These are phyloP conservation scores for Actinemys pallida DNA, from an alignment of 2,113 vertebrate genomes.

Conservation along the genomic window DNA sequence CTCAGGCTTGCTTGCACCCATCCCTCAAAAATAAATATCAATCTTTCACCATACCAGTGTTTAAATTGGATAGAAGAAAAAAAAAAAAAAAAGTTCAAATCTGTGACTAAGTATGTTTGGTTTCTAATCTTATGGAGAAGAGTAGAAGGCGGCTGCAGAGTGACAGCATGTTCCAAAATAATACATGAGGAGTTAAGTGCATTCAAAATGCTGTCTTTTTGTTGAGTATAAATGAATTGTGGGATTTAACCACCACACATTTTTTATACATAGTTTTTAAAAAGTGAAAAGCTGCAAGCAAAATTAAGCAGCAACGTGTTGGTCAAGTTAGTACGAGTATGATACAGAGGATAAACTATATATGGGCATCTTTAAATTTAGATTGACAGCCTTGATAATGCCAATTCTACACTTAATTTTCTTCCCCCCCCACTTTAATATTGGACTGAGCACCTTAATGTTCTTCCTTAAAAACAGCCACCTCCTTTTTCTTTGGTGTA, in stretches of 20 bases:
- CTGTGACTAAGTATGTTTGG: constrained; percentile 39
- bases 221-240: neutral
- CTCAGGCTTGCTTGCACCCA: neutral
- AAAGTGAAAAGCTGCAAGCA: neutral
- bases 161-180: constrained; percentile 24
- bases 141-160: neutral
- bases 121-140: neutral
- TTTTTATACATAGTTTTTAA: neutral
- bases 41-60: neutral
- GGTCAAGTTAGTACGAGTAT: constrained; percentile 26
- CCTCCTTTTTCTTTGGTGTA: constrained; percentile 81
- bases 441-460: constrained; percentile 54
- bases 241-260: neutral
- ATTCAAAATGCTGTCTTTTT: neutral
- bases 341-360: neutral
- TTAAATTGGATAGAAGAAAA: constrained; percentile 28
- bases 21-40: constrained; percentile 10
- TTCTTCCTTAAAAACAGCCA: constrained; percentile 55
- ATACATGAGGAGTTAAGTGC: constrained; percentile 23
- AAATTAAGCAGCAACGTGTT: neutral
- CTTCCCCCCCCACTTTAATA: constrained; percentile 15
- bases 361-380: neutral
- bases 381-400: constrained; percentile 41
- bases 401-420: constrained; percentile 29
- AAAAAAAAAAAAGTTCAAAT: constrained; percentile 28